Evolutionary conservation across 2,888 invertebrate genomes (phyloP).

Genomic region (Apodemia zela): DNA sequence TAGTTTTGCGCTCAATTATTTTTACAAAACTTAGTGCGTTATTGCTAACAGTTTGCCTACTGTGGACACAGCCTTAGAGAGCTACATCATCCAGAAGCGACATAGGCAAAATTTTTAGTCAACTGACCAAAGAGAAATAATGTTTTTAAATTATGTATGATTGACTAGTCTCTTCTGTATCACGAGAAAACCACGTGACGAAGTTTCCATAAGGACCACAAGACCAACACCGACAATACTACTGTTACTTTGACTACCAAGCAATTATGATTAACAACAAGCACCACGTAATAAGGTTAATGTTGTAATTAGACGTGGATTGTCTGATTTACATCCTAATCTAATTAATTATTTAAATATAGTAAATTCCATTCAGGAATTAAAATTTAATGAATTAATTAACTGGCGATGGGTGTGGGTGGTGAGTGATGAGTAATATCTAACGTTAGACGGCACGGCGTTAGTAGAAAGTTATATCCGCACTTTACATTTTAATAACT

Average conservation of each 20-base stretch:
- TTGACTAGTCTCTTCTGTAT: too few relatives aligned
- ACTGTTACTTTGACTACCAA: background rate
- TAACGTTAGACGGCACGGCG: background rate
- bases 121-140: too few relatives aligned
- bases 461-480: background rate
- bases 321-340: background rate
- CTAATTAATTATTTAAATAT: conserved; percentile 12
- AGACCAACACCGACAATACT: background rate
- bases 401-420: background rate
- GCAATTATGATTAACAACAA: background rate
- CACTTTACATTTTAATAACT: background rate
- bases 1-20: too few relatives aligned
- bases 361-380: background rate
- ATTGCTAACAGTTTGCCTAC: too few relatives aligned
- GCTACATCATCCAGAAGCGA: too few relatives aligned
- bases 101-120: too few relatives aligned
- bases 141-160: too few relatives aligned
- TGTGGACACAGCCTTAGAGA: too few relatives aligned
- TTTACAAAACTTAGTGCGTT: too few relatives aligned
- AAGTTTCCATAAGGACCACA: too few relatives aligned
- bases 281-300: background rate
- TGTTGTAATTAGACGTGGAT: conserved; percentile 2
- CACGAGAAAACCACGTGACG: too few relatives aligned
- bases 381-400: conserved; percentile 1
- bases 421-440: background rate